These are phyloP conservation scores for Vicugna pacos DNA, from an alignment of 2,113 vertebrate genomes.

Conservation along the genomic window DNA sequence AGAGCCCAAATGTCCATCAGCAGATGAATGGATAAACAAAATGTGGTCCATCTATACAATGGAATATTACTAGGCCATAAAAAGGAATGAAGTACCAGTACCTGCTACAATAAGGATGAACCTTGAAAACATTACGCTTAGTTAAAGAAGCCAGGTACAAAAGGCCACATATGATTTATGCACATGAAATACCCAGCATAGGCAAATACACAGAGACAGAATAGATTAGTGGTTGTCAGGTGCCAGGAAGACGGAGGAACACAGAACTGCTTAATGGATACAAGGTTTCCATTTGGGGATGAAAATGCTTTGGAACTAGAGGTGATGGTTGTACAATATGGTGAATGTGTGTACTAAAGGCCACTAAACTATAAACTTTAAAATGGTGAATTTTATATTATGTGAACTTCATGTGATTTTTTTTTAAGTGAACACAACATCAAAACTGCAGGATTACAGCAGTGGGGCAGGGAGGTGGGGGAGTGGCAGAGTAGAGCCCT, in stretches of 20 bases:
- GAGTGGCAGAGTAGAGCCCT: not conserved
- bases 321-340: not conserved
- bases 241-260: not conserved
- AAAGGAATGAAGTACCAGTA: not conserved
- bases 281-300: not conserved
- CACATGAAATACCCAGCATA: not conserved
- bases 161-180: not conserved
- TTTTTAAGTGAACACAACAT: not conserved
- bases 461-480: not conserved
- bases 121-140: not conserved
- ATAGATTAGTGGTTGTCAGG: not conserved
- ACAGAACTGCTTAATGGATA: not conserved
- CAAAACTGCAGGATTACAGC: not conserved
- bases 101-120: not conserved
- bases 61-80: not conserved
- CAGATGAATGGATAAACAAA: not conserved
- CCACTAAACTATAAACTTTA: not conserved
- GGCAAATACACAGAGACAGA: not conserved
- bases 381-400: not conserved
- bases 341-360: not conserved
- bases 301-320: not conserved
- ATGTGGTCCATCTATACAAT: not conserved
- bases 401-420: not conserved
- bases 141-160: not conserved
- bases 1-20: not conserved